These are phyloP conservation scores for Strix uralensis DNA, from an alignment of 2,113 vertebrate species.

Conservation along the genomic window DNA sequence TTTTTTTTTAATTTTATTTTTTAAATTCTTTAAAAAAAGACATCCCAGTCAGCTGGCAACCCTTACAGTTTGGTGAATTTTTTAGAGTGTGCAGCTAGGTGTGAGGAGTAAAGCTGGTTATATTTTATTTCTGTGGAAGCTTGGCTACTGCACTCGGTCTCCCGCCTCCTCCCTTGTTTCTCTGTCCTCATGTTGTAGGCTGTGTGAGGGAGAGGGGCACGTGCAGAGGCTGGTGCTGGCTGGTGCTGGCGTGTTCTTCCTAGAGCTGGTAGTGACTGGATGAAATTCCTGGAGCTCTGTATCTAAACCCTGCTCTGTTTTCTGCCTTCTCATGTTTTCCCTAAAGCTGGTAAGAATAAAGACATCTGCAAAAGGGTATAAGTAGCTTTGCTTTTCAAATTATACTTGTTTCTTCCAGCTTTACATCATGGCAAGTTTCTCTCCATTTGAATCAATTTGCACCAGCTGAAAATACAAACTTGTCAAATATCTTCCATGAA, in stretches of 20 bases:
- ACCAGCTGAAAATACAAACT: neutral
- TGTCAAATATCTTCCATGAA: neutral
- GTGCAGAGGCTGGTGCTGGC: neutral
- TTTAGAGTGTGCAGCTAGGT: neutral
- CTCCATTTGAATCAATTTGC: neutral
- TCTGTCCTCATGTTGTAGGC: neutral
- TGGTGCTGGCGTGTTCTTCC: neutral
- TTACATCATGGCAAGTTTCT: neutral
- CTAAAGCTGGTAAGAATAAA: neutral
- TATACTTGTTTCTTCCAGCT: neutral
- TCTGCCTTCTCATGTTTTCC: neutral
- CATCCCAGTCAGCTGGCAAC: neutral
- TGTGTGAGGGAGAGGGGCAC: neutral
- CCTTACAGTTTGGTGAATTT: neutral
- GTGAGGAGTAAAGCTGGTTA: neutral
- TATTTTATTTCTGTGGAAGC: neutral
- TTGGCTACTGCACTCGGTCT: neutral
- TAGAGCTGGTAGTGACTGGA: neutral
- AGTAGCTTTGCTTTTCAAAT: neutral
- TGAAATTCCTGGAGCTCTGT: neutral
- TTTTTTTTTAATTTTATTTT: too few relatives aligned
- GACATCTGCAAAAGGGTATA: neutral
- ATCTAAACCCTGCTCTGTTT: neutral
- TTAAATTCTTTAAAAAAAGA: neutral
- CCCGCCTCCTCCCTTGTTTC: neutral